These are phyloP conservation scores for Mythimna ferrago DNA, from an alignment of 2,888 invertebrate species.

Conservation along the genomic window DNA sequence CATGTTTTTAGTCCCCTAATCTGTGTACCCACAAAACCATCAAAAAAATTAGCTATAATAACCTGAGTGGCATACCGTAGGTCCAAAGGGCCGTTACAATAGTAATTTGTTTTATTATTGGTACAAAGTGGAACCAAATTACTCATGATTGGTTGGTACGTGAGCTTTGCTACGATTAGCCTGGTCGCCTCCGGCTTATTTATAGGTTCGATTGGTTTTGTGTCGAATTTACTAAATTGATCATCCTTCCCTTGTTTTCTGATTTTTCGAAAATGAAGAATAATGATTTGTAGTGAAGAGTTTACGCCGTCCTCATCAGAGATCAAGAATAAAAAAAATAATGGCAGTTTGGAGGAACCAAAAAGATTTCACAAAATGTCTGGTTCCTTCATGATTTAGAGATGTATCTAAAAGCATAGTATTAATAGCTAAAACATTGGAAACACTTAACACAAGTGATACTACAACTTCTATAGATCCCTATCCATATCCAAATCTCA, in stretches of 20 bases:
- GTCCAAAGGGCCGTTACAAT: conserved; percentile 60
- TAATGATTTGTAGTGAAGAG: not conserved
- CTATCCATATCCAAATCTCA: not conserved
- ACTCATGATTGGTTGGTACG: conserved; percentile 81
- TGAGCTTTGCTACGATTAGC: conserved; percentile 69
- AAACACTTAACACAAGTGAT: not conserved
- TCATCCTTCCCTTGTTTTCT: conserved; percentile 56
- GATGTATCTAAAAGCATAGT: not conserved
- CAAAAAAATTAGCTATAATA: conserved; percentile 12
- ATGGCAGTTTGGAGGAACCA: not conserved
- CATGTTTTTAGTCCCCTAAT: not conserved
- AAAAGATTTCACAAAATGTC: not conserved
- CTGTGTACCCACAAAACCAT: conserved; percentile 8
- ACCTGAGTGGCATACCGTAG: conserved; percentile 42
- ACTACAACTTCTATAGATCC: not conserved
- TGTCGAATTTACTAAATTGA: conserved; percentile 64
- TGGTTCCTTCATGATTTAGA: not conserved
- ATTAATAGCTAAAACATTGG: not conserved
- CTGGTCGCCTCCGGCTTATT: conserved; percentile 70
- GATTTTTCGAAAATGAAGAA: conserved; percentile 31
- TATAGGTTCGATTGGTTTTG: conserved; percentile 71
- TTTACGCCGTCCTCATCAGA: not conserved
- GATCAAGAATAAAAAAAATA: not conserved
- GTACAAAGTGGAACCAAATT: conserved; percentile 87
- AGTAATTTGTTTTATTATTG: conserved; percentile 88